Evolutionary conservation across 2,888 invertebrate genomes (phyloP).

Genomic region (Leptopilina drosophilae): DNA sequence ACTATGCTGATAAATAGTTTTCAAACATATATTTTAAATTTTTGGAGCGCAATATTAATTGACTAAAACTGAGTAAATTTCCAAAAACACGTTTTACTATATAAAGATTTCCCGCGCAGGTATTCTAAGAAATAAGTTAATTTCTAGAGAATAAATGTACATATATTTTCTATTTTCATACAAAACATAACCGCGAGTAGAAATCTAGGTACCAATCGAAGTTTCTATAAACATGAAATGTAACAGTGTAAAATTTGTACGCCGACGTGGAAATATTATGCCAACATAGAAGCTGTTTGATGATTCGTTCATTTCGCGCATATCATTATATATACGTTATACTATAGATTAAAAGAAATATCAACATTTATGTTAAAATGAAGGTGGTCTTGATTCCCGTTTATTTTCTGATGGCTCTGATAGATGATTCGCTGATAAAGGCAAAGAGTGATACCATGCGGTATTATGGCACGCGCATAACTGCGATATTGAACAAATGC

Average conservation of each 20-base stretch:
- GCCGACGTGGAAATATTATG: not conserved
- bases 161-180: not conserved
- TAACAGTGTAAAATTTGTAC: not conserved
- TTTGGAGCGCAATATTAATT: no score
- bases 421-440: constrained; percentile 27
- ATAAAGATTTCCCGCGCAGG: not conserved
- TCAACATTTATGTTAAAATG: not conserved
- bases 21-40: no score
- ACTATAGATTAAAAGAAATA: not conserved
- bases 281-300: not conserved
- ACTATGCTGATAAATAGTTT: no score
- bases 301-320: constrained; percentile 17
- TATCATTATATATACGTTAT: not conserved
- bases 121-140: not conserved
- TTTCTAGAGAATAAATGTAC: not conserved
- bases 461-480: constrained; percentile 30
- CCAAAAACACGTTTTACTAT: not conserved
- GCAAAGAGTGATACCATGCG: constrained; percentile 16
- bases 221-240: not conserved
- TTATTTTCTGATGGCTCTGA: constrained; percentile 21
- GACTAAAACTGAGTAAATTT: no score
- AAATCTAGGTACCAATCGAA: not conserved
- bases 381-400: constrained; percentile 19
- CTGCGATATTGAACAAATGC: constrained; percentile 23
- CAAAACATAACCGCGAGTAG: not conserved